Conservation (phyloP, 1,140 invertebrate species). For the Chlorops oryzae region DNA sequence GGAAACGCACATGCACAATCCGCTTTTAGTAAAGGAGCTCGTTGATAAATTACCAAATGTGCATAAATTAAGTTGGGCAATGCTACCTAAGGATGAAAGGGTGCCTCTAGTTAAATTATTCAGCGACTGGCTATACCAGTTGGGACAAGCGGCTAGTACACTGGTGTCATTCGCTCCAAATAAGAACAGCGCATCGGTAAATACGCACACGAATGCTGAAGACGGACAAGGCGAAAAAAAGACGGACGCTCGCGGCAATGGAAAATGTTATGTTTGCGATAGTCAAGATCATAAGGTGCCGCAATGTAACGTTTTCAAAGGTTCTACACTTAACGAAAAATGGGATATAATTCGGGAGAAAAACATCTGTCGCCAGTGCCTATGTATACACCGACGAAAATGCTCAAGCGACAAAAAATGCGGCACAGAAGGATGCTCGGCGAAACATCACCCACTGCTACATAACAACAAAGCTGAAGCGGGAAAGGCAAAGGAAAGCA, state of each 20-base stretch:
- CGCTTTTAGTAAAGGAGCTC: slow-evolving; percentile 1
- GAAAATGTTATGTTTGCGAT: no score
- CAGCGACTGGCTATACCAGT: not conserved
- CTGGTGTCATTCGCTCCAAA: not conserved
- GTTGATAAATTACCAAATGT: slow-evolving; percentile 8
- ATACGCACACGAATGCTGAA: not conserved
- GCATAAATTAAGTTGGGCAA: slow-evolving; percentile 9
- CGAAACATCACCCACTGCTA: no score
- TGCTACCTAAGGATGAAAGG: not conserved
- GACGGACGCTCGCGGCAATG: no score
- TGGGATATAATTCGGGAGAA: slow-evolving; percentile 1
- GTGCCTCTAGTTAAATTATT: slow-evolving; percentile 7
- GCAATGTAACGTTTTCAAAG: slow-evolving; percentile 2
- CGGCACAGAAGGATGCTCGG: no score
- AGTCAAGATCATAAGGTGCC: not conserved
- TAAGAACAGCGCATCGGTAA: slow-evolving; percentile 1
- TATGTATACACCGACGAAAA: no score
- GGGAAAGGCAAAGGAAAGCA: no score
- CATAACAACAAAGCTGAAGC: no score
- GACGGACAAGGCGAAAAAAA: no score
- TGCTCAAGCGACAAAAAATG: no score
- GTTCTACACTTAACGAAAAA: not conserved
- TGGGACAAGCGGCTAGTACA: no score
- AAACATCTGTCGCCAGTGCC: slow-evolving; percentile 4
- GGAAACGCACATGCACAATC: slow-evolving; percentile 5